phyloP scores from a whole-genome alignment of 1,140 invertebrate species.

The Sitodiplosis mosellana region DNA sequence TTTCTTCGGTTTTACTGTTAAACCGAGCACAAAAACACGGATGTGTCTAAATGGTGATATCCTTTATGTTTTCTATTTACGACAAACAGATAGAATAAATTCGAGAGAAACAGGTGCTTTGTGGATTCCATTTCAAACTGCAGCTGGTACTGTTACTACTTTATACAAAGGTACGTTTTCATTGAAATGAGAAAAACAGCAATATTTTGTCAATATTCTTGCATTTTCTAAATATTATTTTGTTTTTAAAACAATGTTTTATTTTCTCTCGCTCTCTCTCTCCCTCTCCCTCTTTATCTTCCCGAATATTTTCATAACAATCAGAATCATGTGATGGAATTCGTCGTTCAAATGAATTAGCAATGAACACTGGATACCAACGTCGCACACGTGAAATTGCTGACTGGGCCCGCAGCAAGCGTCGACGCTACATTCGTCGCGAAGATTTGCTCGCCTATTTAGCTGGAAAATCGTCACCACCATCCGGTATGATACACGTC shows the following conservation, averaged over 20 bases:
- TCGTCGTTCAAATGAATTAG: constrained; percentile 45
- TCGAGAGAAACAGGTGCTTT: constrained; percentile 43
- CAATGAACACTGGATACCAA: constrained; percentile 51
- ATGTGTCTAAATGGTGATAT: not conserved
- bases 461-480: constrained; percentile 47
- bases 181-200: not conserved
- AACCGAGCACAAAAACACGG: not conserved
- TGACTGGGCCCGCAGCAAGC: constrained; percentile 55
- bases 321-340: constrained; percentile 56
- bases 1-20: no score
- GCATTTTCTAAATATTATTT: not conserved
- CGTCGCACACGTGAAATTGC: constrained; percentile 56
- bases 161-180: constrained; percentile 52
- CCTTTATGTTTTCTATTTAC: not conserved
- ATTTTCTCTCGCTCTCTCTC: no score
- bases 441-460: constrained; percentile 66
- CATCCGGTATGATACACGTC: constrained; percentile 9
- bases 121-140: constrained; percentile 67
- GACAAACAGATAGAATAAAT: constrained; percentile 24
- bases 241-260: constrained; percentile 4
- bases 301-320: not conserved
- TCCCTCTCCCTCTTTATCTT: no score
- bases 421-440: constrained; percentile 45
- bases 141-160: constrained; percentile 57
- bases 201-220: not conserved